Base-by-base conservation (phyloP, 2,888 invertebrate genomes). In the Tetranychus truncatus region DNA sequence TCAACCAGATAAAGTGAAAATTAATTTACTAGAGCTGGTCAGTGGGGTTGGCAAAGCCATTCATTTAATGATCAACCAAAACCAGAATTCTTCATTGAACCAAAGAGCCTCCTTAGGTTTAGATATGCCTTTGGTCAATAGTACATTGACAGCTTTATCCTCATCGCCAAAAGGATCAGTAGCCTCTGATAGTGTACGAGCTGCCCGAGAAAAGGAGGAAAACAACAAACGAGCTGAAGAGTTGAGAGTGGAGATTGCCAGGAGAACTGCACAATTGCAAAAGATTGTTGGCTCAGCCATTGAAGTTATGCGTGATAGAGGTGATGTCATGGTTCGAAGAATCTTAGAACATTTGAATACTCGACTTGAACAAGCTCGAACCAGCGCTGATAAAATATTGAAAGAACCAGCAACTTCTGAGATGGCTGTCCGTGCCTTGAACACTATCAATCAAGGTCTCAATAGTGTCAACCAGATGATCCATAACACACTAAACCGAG, bases 331-430 rank as follows among this genome's bases (percentile, higher is more conserved):
- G 8, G 20, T 75, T 11, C 66, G 75, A 21, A 44, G 76, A 45
- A 66, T 77, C 8, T 69, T 77, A 20, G 77, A 75, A 24, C 66
- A 77, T 24, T 20, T 73, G 18, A 76, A 77, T 66, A 15, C 21
- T 11, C 75, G 77, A 21, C 24, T 77, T 6, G 77, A 77, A n/a
- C 74, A 69, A 2, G 77, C 77, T 6, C 75, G 75, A 71, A 65
- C 71, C 8, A 71, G 75, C 18, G 76, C 76, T 34, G 77, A 77
- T 71, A 73, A 74, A 45, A 77, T 77, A 9, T 45, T 77, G 20
- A 75, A 74, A n/a, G 77, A 77, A 75, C 77, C 77, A 24, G 66
- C 72, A 34, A 77, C 75, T 21, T 74, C 74, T 55, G 76, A 77
- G 46, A 66, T 77, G 55, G 77, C 76, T 6, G 71, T 77, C 21